Conservation (phyloP, 1,140 invertebrate species). For the Lutraria rhynchaena region DNA sequence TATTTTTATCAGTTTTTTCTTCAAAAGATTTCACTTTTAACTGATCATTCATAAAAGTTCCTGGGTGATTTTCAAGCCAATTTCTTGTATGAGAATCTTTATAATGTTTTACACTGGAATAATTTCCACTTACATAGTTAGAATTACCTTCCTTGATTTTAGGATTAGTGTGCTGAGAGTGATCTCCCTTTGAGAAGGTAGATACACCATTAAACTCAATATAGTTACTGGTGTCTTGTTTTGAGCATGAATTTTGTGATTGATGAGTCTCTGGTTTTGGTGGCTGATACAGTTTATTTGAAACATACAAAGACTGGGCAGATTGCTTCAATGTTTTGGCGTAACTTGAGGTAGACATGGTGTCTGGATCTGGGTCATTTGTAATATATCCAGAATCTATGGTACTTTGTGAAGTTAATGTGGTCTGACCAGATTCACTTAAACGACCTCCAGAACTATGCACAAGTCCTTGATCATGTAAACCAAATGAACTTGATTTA, state of each 20-base stretch:
- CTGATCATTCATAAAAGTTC: slow-evolving; percentile 33
- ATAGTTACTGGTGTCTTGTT: neutral
- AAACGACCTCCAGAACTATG: slow-evolving; percentile 29
- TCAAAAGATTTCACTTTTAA: neutral
- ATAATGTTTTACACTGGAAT: slow-evolving; percentile 9
- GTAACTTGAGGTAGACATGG: slow-evolving; percentile 53
- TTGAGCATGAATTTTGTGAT: slow-evolving; percentile 8
- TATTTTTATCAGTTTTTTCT: slow-evolving; percentile 43
- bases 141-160: slow-evolving; percentile 33
- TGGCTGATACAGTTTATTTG: slow-evolving; percentile 37
- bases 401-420: slow-evolving; percentile 57
- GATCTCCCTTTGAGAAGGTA: slow-evolving; percentile 16
- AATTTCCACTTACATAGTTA: neutral
- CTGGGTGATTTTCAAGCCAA: slow-evolving; percentile 53
- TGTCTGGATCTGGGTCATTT: slow-evolving; percentile 51
- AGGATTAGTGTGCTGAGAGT: neutral
- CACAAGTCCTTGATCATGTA: slow-evolving; percentile 39
- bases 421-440: slow-evolving; percentile 57
- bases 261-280: slow-evolving; percentile 9
- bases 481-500: slow-evolving; percentile 45
- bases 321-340: slow-evolving; percentile 55
- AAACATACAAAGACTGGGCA: slow-evolving; percentile 44
- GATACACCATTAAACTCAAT: too few relatives aligned
- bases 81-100: slow-evolving; percentile 53
- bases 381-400: slow-evolving; percentile 58